Base-by-base conservation (phyloP, 2,797 vertebrate species). In the Tympanoctomys barrerae region DNA sequence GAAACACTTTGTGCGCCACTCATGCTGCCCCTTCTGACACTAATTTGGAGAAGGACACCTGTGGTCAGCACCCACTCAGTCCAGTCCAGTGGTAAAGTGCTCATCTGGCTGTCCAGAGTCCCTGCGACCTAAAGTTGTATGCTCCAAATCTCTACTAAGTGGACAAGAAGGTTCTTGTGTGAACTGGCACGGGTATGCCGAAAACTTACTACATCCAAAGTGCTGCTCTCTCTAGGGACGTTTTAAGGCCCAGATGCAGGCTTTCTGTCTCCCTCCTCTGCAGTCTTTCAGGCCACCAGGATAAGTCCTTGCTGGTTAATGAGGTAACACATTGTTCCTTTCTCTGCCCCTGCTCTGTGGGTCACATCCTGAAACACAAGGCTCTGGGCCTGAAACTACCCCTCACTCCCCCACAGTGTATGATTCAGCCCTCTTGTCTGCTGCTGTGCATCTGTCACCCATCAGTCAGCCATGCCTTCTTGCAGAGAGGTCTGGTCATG, bases 331-430 rank as follows among this genome's bases (percentile, higher is more conserved):
- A 19, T 5, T 28, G 21, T 46, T 87, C 31, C 16, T 73, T 62
- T 90, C 22, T 64, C 16, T 42, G 19, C 9, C 31, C 86, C 46
- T 77, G 46, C 21, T 89, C 42, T 59, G 26, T 31, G 28, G 46
- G n/a, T 86, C 4, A 61, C 0, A 0, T 64, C 68, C 79, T n/a
- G 66, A 39, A 80, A 52, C 49, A 64, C 24, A 31, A 49, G 73
- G 42, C 36, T 22, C 28, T 52, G 14, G 21, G 13, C 66, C 22
- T 1, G 0, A 22, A 19, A 18, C 78, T 31, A 26, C 64, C 7
- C 31, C 64, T 12, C 5, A 0, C 31, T 54, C 7, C 7, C 12
- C 13, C 13, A 5, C 0, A 2, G 36, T 18, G 26, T 57, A 7
- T 14, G 33, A 26, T 28, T 61, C 33, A 54, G 39, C 9, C n/a